Conservation (phyloP, 2,888 invertebrate genomes). For the Aricia artaxerxes region DNA sequence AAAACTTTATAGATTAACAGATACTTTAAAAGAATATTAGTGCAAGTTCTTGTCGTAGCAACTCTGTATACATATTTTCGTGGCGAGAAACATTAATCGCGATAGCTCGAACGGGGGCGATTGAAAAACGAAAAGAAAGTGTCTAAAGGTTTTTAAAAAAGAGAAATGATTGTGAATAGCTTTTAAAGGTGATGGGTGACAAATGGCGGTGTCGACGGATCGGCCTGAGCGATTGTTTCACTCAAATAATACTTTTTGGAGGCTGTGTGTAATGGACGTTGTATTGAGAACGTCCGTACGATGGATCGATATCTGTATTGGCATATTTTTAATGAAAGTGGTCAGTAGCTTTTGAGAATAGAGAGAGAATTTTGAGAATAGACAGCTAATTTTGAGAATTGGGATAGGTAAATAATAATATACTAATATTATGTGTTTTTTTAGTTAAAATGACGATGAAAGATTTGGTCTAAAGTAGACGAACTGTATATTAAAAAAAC, state of each 20-base stretch:
- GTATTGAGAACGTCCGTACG: constrained; percentile 7
- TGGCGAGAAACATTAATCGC: constrained; percentile 75
- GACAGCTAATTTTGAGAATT: neutral
- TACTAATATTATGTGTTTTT: too few species aligned
- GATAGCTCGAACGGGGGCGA: constrained; percentile 69
- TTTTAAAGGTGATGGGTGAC: constrained; percentile 77
- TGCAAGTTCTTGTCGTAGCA: constrained; percentile 35
- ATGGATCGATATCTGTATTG: neutral
- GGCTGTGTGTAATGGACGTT: constrained; percentile 23
- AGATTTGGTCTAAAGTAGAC: too few species aligned
- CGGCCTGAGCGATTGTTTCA: constrained; percentile 56
- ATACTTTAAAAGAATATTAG: too few species aligned
- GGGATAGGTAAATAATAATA: neutral
- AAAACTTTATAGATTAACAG: too few species aligned
- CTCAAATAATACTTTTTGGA: constrained; percentile 31
- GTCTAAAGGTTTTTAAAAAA: constrained; percentile 79
- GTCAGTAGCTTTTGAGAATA: neutral
- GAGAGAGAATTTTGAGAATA: too few species aligned
- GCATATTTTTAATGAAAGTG: neutral
- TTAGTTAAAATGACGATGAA: too few species aligned
- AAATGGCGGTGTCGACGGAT: constrained; percentile 61
- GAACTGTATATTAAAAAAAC: too few species aligned
- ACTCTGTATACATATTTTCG: constrained; percentile 45
- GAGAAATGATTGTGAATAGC: constrained; percentile 78
- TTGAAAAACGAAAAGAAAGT: constrained; percentile 79